These are phyloP conservation scores for Candoia aspera DNA, from an alignment of 2,113 vertebrate genomes.

Conservation along the genomic window DNA sequence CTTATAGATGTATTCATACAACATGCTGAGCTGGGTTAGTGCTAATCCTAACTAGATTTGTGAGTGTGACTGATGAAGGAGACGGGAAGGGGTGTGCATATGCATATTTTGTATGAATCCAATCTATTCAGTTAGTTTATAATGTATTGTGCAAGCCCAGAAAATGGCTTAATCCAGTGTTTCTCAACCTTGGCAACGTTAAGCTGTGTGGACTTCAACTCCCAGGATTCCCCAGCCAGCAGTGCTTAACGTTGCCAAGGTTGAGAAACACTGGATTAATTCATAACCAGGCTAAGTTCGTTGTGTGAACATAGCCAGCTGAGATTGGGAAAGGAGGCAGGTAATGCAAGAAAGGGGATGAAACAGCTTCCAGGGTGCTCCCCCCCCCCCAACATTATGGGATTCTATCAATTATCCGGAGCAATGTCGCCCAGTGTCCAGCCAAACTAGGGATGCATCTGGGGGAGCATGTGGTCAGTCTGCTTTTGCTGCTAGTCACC, in stretches of 20 bases:
- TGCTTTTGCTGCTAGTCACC: no score
- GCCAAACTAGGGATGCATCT: background rate
- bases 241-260: no score
- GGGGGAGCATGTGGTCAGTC: no score
- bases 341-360: background rate
- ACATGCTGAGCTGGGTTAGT: background rate
- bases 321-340: background rate
- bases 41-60: background rate
- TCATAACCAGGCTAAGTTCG: background rate
- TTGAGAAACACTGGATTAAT: background rate
- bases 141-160: background rate
- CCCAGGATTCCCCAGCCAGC: no score
- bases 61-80: background rate
- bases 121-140: background rate
- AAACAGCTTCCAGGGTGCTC: background rate
- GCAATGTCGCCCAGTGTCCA: background rate
- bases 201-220: no score
- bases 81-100: background rate
- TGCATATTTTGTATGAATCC: background rate
- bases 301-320: background rate
- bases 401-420: background rate
- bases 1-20: background rate
- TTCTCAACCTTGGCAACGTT: no score
- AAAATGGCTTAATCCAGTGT: background rate
- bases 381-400: background rate